Evolutionary conservation across 2,797 vertebrate genomes (phyloP).

Genomic region (Pipistrellus pygmaeus): DNA sequence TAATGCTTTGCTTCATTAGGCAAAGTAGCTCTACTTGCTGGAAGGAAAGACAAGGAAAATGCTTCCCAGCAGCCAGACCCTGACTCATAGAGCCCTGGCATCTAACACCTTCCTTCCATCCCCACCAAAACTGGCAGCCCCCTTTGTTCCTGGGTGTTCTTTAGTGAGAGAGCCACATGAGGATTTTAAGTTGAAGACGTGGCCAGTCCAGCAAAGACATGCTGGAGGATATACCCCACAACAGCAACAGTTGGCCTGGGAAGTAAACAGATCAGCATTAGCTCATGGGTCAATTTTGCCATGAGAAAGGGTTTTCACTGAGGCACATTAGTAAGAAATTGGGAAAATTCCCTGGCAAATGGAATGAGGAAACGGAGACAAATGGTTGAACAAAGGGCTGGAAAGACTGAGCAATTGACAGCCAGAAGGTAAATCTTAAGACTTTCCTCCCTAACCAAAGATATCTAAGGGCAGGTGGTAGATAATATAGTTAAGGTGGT

Average conservation of each 20-base stretch:
- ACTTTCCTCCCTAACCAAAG: not conserved
- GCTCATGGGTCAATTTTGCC: not conserved
- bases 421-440: not conserved
- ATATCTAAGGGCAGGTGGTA: not conserved
- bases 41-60: not conserved
- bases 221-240: not conserved
- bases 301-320: not conserved
- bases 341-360: not conserved
- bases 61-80: not conserved
- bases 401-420: not conserved
- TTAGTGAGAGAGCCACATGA: not conserved
- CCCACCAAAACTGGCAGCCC: not conserved
- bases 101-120: not conserved
- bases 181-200: not conserved
- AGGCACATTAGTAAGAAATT: not conserved
- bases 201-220: not conserved
- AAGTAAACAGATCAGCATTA: not conserved
- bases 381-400: not conserved
- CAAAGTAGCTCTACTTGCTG: not conserved
- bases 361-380: not conserved
- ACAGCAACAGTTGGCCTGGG: not conserved
- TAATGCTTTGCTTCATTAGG: not conserved
- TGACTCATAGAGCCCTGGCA: not conserved
- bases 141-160: not conserved
- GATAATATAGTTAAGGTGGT: not conserved